Evolutionary conservation across 2,888 invertebrate genomes (phyloP), one percentile per base, ranked within the genome.

Genomic region (Unio delphinus): DNA sequence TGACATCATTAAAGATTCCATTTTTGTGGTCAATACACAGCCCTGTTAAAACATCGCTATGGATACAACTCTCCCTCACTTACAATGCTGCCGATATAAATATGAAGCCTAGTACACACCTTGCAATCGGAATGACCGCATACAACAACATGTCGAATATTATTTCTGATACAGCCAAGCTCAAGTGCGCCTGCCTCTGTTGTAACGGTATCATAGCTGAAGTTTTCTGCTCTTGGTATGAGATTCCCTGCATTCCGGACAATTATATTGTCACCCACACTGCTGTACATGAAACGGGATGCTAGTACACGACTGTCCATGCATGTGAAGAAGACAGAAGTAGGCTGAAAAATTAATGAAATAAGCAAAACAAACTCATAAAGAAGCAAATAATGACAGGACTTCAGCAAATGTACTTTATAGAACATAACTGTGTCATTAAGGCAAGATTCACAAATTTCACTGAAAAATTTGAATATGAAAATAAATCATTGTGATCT

Each of bases 111-210:
- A 15, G 15, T 45, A 45, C 45, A 80, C 83, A 92, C 93, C 90
- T 98, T 98, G 90, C 99, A 99, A 89, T 99, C 98, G 74, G 98
- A 97, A 89, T 99, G 98, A 0, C 99, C 99, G 88, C 98, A 98
- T 4, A 99, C 96, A 76, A 98, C 95, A 59, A 98, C 94, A 87
- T 98, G 96, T 73, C 94, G 92, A 78, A 98, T 96, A 82, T 96
- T 94, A 88, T 97, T 97, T 59, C 96, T 93, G 28, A 97, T 94
- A 89, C 98, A 98, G 34, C 96, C 97, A 67, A 99, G 92, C 91
- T 99, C 98, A 80, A 99, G 91, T 6, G 97, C 98, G 8, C 97
- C 98, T 15, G 98, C 97, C 91, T 99, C 98, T 82, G 97, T 97
- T 83, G 96, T 96, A 7, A 95, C 95, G 86, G 95, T 93, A 89